phyloP scores from a whole-genome alignment of 1,140 invertebrate genomes.

The Lutraria rhynchaena region DNA sequence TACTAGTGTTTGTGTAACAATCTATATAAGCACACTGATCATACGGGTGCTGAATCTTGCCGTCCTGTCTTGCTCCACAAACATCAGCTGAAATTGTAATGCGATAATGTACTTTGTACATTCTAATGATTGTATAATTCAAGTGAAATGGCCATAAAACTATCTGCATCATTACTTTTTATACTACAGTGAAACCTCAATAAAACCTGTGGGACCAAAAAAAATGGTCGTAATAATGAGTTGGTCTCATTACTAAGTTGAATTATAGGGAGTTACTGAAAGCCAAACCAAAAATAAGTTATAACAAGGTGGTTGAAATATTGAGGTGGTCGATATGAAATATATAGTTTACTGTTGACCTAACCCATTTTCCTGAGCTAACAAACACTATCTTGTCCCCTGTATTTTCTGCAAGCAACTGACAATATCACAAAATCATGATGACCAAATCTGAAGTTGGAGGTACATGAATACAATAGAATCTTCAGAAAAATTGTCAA shows the following conservation, averaged over 20 bases:
- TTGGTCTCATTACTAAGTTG: no score
- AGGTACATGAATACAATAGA: no score
- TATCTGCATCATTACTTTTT: neutral
- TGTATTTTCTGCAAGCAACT: no score
- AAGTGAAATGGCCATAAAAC: neutral
- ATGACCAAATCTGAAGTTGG: no score
- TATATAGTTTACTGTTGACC: neutral
- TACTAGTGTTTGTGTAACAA: neutral
- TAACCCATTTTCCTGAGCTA: neutral
- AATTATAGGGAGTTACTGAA: no score
- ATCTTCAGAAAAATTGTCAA: no score
- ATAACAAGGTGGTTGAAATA: no score
- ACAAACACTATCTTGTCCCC: no score
- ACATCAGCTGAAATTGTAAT: neutral
- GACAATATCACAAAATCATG: no score
- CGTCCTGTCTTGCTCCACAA: neutral
- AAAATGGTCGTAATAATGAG: neutral
- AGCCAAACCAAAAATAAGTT: no score
- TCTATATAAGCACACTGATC: slow-evolving; percentile 7
- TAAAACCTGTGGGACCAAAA: neutral
- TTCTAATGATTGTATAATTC: neutral
- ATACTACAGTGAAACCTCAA: neutral
- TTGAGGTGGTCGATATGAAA: neutral
- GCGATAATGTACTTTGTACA: neutral
- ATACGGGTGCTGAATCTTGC: neutral